phyloP scores from a whole-genome alignment of 2,888 invertebrate species.

The Limnephilus lunatus region DNA sequence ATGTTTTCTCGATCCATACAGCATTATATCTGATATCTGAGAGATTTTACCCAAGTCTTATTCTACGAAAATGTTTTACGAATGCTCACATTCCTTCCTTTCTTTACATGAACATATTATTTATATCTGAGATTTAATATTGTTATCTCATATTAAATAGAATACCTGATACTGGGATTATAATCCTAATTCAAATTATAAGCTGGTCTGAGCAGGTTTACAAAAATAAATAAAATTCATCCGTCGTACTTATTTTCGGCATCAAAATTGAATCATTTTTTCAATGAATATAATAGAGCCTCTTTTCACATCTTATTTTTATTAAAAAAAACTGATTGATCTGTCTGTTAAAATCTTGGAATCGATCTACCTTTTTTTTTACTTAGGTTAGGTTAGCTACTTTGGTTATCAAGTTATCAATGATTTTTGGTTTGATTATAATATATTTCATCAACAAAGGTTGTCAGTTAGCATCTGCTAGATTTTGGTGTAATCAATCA shows the following conservation, averaged over 20 bases:
- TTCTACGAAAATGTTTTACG: neutral
- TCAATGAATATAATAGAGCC: neutral
- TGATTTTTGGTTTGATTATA: neutral
- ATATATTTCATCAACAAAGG: neutral
- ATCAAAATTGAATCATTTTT: neutral
- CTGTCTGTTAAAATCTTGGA: neutral
- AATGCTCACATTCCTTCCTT: neutral
- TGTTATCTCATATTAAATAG: neutral
- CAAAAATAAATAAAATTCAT: neutral
- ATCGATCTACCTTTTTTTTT: neutral
- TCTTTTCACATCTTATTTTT: neutral
- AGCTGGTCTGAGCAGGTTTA: neutral
- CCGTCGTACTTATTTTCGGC: neutral
- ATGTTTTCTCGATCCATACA: conserved; percentile 37
- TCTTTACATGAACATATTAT: neutral
- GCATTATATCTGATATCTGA: conserved; percentile 51
- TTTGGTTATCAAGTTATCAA: neutral
- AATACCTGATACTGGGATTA: neutral
- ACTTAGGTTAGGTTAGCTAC: neutral
- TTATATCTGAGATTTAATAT: neutral
- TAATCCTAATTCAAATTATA: neutral
- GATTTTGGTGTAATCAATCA: neutral
- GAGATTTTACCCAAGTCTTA: conserved; percentile 25
- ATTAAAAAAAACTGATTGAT: neutral
- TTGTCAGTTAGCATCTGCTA: neutral